phyloP scores from a whole-genome alignment of 2,797 vertebrate species.

The Girardinus metallicus region DNA sequence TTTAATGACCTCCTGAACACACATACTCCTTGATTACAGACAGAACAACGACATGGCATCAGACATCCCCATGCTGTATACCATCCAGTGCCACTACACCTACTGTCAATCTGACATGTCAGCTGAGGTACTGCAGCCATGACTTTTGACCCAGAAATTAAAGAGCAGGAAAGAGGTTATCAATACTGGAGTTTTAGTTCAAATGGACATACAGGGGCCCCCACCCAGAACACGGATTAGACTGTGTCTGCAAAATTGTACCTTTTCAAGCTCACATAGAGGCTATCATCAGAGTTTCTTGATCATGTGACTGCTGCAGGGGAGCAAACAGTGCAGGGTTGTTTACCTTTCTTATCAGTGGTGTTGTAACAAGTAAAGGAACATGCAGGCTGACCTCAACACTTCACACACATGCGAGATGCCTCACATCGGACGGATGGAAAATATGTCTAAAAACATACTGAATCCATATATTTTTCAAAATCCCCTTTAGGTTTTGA shows the following conservation, averaged over 20 bases:
- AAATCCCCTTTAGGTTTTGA: slow-evolving; percentile 13
- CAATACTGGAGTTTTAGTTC: slow-evolving; percentile 43
- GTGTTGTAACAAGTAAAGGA: slow-evolving; percentile 79
- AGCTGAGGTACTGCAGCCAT: slow-evolving; percentile 67
- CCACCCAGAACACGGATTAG: slow-evolving; percentile 19
- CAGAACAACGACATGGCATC: slow-evolving; percentile 39
- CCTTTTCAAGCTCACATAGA: slow-evolving; percentile 4
- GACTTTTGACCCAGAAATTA: slow-evolving; percentile 71
- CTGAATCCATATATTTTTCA: not conserved
- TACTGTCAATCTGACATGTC: slow-evolving; percentile 69
- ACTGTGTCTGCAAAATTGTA: slow-evolving; percentile 16
- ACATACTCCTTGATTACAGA: slow-evolving; percentile 12
- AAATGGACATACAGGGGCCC: slow-evolving; percentile 36
- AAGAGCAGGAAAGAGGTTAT: slow-evolving; percentile 69
- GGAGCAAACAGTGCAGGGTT: slow-evolving; percentile 72
- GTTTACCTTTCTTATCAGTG: slow-evolving; percentile 80
- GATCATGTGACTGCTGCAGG: slow-evolving; percentile 66
- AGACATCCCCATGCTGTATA: slow-evolving; percentile 60
- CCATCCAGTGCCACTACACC: slow-evolving; percentile 66
- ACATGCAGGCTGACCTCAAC: slow-evolving; percentile 65
- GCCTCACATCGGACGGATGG: slow-evolving; percentile 36
- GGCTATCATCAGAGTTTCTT: slow-evolving; percentile 50
- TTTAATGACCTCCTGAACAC: slow-evolving; percentile 48
- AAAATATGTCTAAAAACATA: slow-evolving; percentile 23
- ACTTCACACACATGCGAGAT: slow-evolving; percentile 43